phyloP scores from a whole-genome alignment of 1,140 invertebrate genomes.

The Cotesia vestalis region DNA sequence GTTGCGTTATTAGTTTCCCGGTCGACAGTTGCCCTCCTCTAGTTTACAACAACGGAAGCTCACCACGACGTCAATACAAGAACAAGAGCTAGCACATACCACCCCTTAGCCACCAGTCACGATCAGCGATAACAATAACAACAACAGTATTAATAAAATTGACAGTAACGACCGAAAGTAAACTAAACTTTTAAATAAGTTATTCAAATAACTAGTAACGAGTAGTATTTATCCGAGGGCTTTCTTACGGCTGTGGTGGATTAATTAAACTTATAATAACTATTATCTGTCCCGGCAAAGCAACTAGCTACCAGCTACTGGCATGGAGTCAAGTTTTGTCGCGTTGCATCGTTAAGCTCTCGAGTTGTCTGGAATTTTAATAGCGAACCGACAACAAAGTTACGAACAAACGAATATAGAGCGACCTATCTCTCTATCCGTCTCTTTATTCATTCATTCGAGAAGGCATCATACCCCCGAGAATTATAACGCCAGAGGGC shows the following conservation, averaged over 20 bases:
- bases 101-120: too few species aligned
- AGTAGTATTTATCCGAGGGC: background rate
- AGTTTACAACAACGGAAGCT: too few species aligned
- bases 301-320: too few species aligned
- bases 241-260: conserved; percentile 16
- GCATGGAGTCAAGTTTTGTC: conserved; percentile 27
- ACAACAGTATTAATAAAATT: too few species aligned
- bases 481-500: too few species aligned
- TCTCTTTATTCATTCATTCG: too few species aligned
- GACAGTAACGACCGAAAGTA: too few species aligned
- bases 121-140: too few species aligned
- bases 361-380: conserved; percentile 39
- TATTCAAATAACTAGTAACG: background rate
- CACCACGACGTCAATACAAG: too few species aligned
- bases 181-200: background rate
- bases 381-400: conserved; percentile 37
- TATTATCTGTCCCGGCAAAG: conserved; percentile 33
- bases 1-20: conserved; percentile 6
- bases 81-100: too few species aligned
- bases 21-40: background rate
- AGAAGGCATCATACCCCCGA: too few species aligned
- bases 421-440: too few species aligned
- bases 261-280: conserved; percentile 43
- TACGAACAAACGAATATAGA: conserved; percentile 30
- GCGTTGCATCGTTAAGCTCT: conserved; percentile 33